Evolutionary conservation across 2,888 invertebrate species (phyloP).

Genomic region (Adelphocoris suturalis): DNA sequence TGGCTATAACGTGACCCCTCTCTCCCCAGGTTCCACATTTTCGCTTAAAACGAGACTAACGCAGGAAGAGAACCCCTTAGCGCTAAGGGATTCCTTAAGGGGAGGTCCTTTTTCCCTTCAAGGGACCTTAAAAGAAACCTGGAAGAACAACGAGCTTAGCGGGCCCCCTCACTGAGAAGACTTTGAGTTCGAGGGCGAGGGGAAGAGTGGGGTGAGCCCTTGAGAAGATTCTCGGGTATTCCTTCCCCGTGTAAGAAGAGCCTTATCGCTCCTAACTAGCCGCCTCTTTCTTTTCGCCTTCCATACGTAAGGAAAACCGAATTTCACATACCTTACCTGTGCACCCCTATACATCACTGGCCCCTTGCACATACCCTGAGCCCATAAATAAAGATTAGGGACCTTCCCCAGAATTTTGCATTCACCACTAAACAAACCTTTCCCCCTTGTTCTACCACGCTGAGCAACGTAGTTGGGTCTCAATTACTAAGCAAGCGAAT

Average conservation of each 20-base stretch:
- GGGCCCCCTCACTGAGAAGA: not conserved
- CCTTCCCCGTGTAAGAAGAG: constrained; percentile 24
- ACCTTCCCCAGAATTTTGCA: constrained; percentile 37
- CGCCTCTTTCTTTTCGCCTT: not conserved
- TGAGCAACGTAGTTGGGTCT: constrained; percentile 20
- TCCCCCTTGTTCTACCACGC: constrained; percentile 50
- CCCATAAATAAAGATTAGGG: constrained; percentile 53
- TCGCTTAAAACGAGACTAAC: constrained; percentile 15
- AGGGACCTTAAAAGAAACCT: constrained; percentile 18
- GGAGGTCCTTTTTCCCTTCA: constrained; percentile 26
- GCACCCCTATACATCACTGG: constrained; percentile 29
- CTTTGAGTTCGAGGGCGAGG: not conserved
- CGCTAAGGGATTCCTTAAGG: constrained; percentile 25
- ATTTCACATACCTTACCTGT: constrained; percentile 51
- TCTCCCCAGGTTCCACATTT: not conserved
- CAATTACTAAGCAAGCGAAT: constrained; percentile 39
- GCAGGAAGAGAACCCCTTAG: not conserved
- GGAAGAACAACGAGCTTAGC: constrained; percentile 46
- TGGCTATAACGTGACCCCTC: not conserved
- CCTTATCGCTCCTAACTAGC: constrained; percentile 50
- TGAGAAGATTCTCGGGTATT: constrained; percentile 12
- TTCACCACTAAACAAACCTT: constrained; percentile 45
- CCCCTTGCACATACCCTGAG: constrained; percentile 29
- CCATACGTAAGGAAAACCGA: constrained; percentile 48
- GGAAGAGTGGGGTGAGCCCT: not conserved